Evolutionary conservation across 2,888 invertebrate species (phyloP), one percentile per base, ranked within the genome.

Genomic region (Eilema caniola): DNA sequence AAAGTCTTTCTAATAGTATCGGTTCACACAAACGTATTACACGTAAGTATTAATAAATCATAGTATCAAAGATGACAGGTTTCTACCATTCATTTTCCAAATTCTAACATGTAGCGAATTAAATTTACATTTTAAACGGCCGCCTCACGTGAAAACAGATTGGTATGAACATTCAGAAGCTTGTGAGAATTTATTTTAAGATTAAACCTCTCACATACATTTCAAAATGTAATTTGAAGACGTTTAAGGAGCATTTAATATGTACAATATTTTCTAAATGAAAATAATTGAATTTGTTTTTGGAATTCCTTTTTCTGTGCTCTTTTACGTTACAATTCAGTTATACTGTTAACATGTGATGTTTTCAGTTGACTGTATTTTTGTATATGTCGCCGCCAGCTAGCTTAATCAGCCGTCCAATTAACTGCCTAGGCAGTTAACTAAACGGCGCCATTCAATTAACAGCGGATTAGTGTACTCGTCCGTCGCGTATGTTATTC

Each of bases 91-190:
- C 28, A 23, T 53, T 11, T 31, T 64, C 28, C 25, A 28, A 64
- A 64, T 53, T 53, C 33, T 57, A 66, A 59, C 57, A 66, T 57
- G 11, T n/a, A 23, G 33, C 20, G 20, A 33, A 66, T 66, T 57
- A 66, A 59, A 66, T 66, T 66, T 66, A 57, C 66, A 66, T 66
- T 59, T 59, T 59, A 66, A 66, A 57, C 37, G 59, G 25, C 20
- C 37, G 59, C 37, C 37, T 25, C 25, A 37, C n/a, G 7, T 24
- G 62, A 28, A 41, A 66, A 41, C 41, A 53, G 57, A 66, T 57
- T 66, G 56, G 16, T 20, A 66, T 24, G 57, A 57, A 57, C 57
- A 57, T 33, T 66, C 57, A 37, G 33, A 57, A 57, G 57, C 57
- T 66, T 60, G 14, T 1, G 8, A 11, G 25, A 41, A 66, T 66